Percentiles rank a stretch among this genome's conserved stretches.
Evolutionary conservation across 92 coral and sea anemone species (phyloP).

Genomic region (Paragorgia papillata): DNA sequence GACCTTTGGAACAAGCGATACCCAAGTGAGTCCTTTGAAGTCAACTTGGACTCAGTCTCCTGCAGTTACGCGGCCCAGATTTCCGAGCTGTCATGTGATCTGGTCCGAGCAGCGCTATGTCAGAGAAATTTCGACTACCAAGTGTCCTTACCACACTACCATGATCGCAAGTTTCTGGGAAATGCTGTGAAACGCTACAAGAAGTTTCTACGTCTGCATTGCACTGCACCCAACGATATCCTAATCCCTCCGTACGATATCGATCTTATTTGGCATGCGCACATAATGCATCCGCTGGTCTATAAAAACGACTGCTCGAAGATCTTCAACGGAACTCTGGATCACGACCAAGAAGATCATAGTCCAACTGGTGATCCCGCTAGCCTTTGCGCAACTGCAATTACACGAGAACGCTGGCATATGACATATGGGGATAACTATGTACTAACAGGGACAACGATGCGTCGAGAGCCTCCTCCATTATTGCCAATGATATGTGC

Average conservation of each 20-base stretch:
- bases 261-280: constrained; percentile 63
- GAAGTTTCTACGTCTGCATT: constrained; percentile 54
- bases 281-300: constrained; percentile 62
- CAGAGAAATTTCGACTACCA: constrained; percentile 58
- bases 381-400: constrained; percentile 79
- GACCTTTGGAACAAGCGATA: constrained; percentile 54
- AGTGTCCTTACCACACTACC: constrained; percentile 64
- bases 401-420: constrained; percentile 74
- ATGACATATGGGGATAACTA: constrained; percentile 35
- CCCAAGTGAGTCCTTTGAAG: constrained; percentile 62
- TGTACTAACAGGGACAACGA: constrained; percentile 26
- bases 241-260: constrained; percentile 51
- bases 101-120: constrained; percentile 29
- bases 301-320: constrained; percentile 38
- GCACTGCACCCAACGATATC: constrained; percentile 17
- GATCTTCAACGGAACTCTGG: constrained; percentile 43
- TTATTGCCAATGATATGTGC: background rate
- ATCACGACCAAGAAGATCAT: constrained; percentile 60
- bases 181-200: constrained; percentile 58
- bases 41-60: constrained; percentile 28
- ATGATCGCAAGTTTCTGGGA: constrained; percentile 59
- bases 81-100: constrained; percentile 55
- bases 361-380: constrained; percentile 70
- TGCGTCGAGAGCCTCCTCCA: constrained; percentile 37
- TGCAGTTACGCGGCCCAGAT: constrained; percentile 1